Evolutionary conservation across 2,888 invertebrate genomes (phyloP).

Genomic region (Thymelicus lineola): DNA sequence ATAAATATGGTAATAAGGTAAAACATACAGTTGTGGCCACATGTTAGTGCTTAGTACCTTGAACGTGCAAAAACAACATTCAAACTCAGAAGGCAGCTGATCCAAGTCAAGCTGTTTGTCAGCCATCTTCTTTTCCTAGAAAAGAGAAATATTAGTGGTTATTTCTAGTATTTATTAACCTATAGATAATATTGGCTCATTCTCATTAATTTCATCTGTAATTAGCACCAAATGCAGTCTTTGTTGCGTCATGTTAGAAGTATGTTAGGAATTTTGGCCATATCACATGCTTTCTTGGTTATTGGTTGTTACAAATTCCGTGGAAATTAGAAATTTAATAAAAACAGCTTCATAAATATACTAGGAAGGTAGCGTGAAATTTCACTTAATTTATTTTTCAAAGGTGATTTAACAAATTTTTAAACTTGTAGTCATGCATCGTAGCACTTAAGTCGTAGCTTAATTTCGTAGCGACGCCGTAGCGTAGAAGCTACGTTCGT

Average conservation of each 20-base stretch:
- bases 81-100: conserved; percentile 97
- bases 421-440: too few relatives aligned
- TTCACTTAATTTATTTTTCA: not conserved
- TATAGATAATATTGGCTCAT: conserved; percentile 2
- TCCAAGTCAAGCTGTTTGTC: conserved; percentile 91
- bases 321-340: too few relatives aligned
- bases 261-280: not conserved
- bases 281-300: not conserved
- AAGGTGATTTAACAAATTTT: too few relatives aligned
- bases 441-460: too few relatives aligned
- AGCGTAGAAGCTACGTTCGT: too few relatives aligned
- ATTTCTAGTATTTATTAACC: conserved; percentile 27
- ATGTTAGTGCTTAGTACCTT: conserved; percentile 89
- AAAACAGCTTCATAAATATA: too few relatives aligned
- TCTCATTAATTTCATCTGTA: not conserved
- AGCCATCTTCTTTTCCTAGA: conserved; percentile 89
- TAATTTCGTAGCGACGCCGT: too few relatives aligned
- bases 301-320: not conserved
- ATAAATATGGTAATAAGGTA: conserved; percentile 13
- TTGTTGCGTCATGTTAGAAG: not conserved
- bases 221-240: not conserved
- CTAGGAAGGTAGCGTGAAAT: not conserved
- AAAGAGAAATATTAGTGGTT: conserved; percentile 75
- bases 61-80: conserved; percentile 98
- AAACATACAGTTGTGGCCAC: conserved; percentile 10